A percentile compares a stretch with the other conserved stretches of the same genome.
phyloP scores from a whole-genome alignment of 2,797 vertebrate genomes.

The Coluber constrictor region DNA sequence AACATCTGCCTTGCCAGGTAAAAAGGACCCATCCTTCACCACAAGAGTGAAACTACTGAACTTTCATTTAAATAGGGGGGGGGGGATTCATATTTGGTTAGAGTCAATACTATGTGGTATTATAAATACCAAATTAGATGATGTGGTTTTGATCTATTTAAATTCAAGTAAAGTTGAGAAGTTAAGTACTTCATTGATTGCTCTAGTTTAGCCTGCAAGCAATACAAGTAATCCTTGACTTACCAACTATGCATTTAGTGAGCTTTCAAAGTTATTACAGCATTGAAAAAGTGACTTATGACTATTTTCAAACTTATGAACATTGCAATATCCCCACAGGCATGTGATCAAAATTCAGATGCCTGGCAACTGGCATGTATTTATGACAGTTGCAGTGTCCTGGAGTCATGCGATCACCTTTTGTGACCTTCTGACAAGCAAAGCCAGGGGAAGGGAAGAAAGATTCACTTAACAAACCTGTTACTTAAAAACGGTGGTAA shows the following conservation, averaged over 20 bases:
- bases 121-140: neutral
- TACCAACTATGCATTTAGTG: neutral
- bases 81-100: conserved; percentile 19
- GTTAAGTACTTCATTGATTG: neutral
- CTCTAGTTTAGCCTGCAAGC: neutral
- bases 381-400: neutral
- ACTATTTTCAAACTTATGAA: neutral
- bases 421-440: neutral
- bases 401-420: neutral
- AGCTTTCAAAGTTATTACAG: neutral
- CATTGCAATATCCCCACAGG: neutral
- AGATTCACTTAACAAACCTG: neutral
- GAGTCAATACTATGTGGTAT: neutral
- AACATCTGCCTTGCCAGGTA: neutral
- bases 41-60: neutral
- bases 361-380: neutral
- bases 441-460: neutral
- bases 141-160: neutral
- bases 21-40: neutral
- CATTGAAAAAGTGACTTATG: neutral
- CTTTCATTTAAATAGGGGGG: neutral
- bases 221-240: neutral
- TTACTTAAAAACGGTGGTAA: neutral
- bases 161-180: neutral
- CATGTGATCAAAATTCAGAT: neutral